Evolutionary conservation across 1,140 invertebrate species (phyloP), one percentile per base, ranked within the genome.

Genomic region (Macrosteles quadrilineatus): DNA sequence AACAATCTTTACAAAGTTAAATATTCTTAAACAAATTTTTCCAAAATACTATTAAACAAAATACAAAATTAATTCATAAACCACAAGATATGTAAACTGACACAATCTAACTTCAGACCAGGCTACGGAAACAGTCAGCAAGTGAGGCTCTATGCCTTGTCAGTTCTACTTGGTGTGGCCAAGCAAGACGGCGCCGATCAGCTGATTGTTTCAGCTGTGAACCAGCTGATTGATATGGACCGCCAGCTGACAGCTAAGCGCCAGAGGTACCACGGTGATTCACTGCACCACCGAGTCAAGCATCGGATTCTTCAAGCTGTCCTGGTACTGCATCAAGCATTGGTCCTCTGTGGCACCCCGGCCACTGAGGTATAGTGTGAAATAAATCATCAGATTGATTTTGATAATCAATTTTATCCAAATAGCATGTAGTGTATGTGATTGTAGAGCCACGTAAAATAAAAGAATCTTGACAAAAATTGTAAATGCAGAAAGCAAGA

Each of bases 211-310:
- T 11, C 12, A 11, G 25, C 27, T 11, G 25, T 59, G 6, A 25
- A 59, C 6, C 21, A 27, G 21, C 55, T 59, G 25, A 59, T 59
- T 59, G 21, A 14, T 2, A 59, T 14, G 21, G 55, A 59, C 23
- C 4, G 9, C 9, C 55, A 59, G 25, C 25, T 59, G 25, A 59
- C 55, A 27, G 55, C 55, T 27, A 14, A 29, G 6, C 27, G 23
- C 25, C 55, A 59, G 27, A 76, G 84, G 67, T 84, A 86, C 72
- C 87, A 83, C 74, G 78, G 76, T 32, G 80, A 86, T 74, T 87
- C 86, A 1, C 72, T 80, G 9, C 73, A 80, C 19, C 86, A 87
- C 72, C 77, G 83, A 72, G 32, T 80, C 9, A 85, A 83, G 69
- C 78, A 85, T 55, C 76, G 85, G 75, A 74, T 83, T 53, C 80